Percentiles rank a stretch among this genome's conserved stretches.
phyloP scores from a whole-genome alignment of 1,140 invertebrate species.

The Meloidogyne hapla region DNA sequence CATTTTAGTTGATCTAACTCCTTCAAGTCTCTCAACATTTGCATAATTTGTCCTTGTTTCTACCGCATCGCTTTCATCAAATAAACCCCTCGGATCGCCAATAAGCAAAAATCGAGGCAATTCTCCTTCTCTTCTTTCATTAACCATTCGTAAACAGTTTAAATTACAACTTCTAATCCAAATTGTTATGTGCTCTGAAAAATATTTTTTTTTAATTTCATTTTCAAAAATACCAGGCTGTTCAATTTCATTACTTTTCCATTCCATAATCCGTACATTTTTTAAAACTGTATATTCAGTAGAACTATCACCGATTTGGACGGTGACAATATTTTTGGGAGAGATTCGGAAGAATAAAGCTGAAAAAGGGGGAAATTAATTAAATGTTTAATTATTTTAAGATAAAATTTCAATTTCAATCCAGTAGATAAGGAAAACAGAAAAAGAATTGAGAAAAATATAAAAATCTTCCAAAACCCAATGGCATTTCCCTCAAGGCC shows the following conservation, averaged over 20 bases:
- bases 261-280: slow-evolving; percentile 18
- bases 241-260: slow-evolving; percentile 12
- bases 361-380: too few species aligned
- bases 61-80: slow-evolving; percentile 26
- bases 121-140: slow-evolving; percentile 17
- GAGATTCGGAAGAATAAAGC: slow-evolving; percentile 16
- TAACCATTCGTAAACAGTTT: slow-evolving; percentile 36
- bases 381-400: too few species aligned
- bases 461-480: too few species aligned
- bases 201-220: slow-evolving; percentile 25
- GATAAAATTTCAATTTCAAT: too few species aligned
- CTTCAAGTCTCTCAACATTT: neutral
- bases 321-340: neutral
- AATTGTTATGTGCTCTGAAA: slow-evolving; percentile 40
- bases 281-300: slow-evolving; percentile 22
- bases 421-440: too few species aligned
- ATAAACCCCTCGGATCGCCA: slow-evolving; percentile 36
- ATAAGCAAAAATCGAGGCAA: slow-evolving; percentile 49
- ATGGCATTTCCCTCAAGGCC: too few species aligned
- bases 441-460: too few species aligned
- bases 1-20: neutral
- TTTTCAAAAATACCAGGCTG: neutral
- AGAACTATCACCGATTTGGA: slow-evolving; percentile 1
- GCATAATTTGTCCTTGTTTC: neutral
- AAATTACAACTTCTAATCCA: slow-evolving; percentile 46